Evolutionary conservation across 2,113 vertebrate species (phyloP), one percentile per base, ranked within the genome.

Genomic region (Sminthopsis crassicaudata): DNA sequence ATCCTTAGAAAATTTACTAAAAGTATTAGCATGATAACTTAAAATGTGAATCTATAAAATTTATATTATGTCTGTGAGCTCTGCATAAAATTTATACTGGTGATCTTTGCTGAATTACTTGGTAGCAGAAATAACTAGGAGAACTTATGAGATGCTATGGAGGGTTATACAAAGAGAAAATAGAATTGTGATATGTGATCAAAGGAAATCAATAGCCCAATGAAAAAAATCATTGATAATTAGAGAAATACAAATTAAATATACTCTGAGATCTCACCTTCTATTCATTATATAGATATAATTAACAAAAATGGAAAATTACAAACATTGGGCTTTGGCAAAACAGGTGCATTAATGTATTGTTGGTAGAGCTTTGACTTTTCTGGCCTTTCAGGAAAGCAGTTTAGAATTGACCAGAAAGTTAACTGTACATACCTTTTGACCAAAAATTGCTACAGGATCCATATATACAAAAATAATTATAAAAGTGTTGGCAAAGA

Each of bases 11-110:
- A 48, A 26, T 93, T 57, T 0, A 27, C 92, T 90, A 88, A 27
- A 52, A 96, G 92, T 25, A 89, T 92, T 94, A 55, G 36, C 8
- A 6, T 76, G 67, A 36, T 22, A 76, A 76, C n/a, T 76, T 76
- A 76, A n/a, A n/a, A 76, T 22, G 14, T 42, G n/a, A 23, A 84
- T 84, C 60, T 67, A 84, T 84, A 84, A n/a, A 42, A 84, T 84
- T 42, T 22, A 84, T 84, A 84, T n/a, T 84, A 57, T 30, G 8
- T 57, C 12, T 67, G 16, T 84, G 67, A 23, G 19, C 19, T 84
- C 36, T 42, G n/a, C 8, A 42, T 84, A 84, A 84, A 84, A 84
- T 42, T 84, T 42, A 42, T 84, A 42, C 19, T 42, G 19, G n/a
- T 42, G 4, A 84, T 42, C 16, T 84, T 84, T 84, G 67, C 6